Percentiles rank a stretch among this genome's conserved stretches.
phyloP scores from a whole-genome alignment of 2,888 invertebrate species.

The Andrena chrysosceles region DNA sequence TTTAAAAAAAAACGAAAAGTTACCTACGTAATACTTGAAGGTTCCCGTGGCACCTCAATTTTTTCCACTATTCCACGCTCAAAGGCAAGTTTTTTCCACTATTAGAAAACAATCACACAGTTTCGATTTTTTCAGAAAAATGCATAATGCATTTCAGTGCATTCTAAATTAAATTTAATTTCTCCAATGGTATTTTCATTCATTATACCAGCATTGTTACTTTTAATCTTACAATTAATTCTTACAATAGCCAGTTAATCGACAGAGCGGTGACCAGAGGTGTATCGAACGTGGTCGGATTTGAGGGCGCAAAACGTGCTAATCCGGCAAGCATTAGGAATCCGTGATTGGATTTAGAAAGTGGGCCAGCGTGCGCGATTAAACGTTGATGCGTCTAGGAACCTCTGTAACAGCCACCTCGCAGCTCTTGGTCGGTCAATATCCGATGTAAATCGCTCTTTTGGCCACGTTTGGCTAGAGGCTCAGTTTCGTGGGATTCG shows the following conservation, averaged over 20 bases:
- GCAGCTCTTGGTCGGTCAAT: slow-evolving; percentile 34
- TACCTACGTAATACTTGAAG: background rate
- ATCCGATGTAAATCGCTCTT: slow-evolving; percentile 45
- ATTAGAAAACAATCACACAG: too few relatives aligned
- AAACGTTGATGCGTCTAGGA: slow-evolving; percentile 27
- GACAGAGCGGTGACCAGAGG: background rate
- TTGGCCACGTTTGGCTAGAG: slow-evolving; percentile 18
- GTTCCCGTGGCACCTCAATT: background rate
- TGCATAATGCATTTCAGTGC: background rate
- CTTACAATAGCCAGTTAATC: background rate
- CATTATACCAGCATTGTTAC: too few relatives aligned
- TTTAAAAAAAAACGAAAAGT: too few relatives aligned
- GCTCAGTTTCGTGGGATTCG: slow-evolving; percentile 1
- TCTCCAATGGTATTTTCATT: too few relatives aligned
- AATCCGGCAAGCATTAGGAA: background rate
- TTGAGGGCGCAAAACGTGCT: background rate
- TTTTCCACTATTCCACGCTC: too few relatives aligned
- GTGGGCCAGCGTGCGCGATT: slow-evolving; percentile 22
- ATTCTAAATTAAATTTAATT: background rate
- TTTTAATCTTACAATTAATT: background rate
- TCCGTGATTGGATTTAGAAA: slow-evolving; percentile 18
- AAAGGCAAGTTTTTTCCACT: too few relatives aligned
- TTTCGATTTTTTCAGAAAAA: background rate
- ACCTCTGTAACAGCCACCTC: slow-evolving; percentile 29
- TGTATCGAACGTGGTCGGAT: background rate